A percentile compares a stretch with the other conserved stretches of the same genome.
Evolutionary conservation across 2,888 invertebrate species (phyloP).

Genomic region (Lasioglossum marginatum): DNA sequence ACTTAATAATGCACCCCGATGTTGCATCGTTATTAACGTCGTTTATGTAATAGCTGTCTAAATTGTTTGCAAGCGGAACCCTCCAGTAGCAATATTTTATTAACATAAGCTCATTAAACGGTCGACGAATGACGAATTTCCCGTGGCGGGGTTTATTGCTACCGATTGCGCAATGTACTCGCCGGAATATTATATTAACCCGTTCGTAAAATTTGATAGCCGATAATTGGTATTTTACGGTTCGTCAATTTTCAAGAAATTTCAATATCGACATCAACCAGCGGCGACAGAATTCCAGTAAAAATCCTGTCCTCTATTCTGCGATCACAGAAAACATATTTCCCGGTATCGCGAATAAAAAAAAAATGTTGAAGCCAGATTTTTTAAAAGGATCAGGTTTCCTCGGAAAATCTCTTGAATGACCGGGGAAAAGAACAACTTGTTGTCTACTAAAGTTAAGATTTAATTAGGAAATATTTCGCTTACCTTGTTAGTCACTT

Average conservation of each 20-base stretch:
- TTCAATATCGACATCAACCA: not conserved
- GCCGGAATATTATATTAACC: slow-evolving; percentile 26
- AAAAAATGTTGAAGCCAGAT: not conserved
- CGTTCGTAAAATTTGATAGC: slow-evolving; percentile 28
- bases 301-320: not conserved
- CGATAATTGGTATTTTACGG: slow-evolving; percentile 40
- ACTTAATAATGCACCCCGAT: slow-evolving; percentile 5
- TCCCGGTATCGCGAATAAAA: not conserved
- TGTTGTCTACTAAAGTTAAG: not conserved
- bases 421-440: not conserved
- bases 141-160: not conserved
- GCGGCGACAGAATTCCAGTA: not conserved
- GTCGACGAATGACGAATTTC: slow-evolving; percentile 9
- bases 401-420: not conserved
- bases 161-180: slow-evolving; percentile 3
- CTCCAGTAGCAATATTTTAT: slow-evolving; percentile 1
- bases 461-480: not conserved
- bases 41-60: slow-evolving; percentile 15
- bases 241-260: slow-evolving; percentile 22
- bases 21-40: slow-evolving; percentile 9
- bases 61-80: slow-evolving; percentile 4
- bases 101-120: slow-evolving; percentile 17
- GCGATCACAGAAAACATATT: not conserved
- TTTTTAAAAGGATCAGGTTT: not conserved
- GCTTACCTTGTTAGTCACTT: not conserved